Percentiles rank a stretch among this genome's conserved stretches.
Evolutionary conservation across 2,888 invertebrate species (phyloP).

Genomic region (Liopterus haemorrhoidalis): DNA sequence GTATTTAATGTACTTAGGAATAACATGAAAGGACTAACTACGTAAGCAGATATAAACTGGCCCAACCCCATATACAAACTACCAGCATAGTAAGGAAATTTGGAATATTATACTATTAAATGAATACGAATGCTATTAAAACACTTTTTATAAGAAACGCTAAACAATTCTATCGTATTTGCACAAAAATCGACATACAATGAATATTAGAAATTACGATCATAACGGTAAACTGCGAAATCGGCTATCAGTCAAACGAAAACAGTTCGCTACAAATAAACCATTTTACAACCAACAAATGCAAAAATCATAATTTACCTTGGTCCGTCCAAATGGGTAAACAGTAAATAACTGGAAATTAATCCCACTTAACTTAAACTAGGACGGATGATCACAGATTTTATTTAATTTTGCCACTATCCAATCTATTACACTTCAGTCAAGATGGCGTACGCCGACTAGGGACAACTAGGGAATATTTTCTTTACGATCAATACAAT

Average conservation of each 20-base stretch:
- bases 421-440: constrained; percentile 44
- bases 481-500: constrained; percentile 43
- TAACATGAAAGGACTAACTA: constrained; percentile 33
- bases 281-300: constrained; percentile 8
- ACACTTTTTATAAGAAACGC: constrained; percentile 15
- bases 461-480: constrained; percentile 41
- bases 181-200: not conserved
- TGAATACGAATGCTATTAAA: constrained; percentile 13
- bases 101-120: not conserved
- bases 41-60: constrained; percentile 37
- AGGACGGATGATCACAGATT: constrained; percentile 48
- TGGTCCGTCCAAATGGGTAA: constrained; percentile 74
- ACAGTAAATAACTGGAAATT: constrained; percentile 45
- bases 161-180: constrained; percentile 14
- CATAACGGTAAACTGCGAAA: constrained; percentile 39
- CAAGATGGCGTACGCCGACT: constrained; percentile 50
- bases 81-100: constrained; percentile 29
- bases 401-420: constrained; percentile 40
- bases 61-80: constrained; percentile 35
- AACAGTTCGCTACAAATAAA: constrained; percentile 40
- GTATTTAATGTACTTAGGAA: too few relatives aligned
- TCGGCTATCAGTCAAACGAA: constrained; percentile 36
- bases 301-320: constrained; percentile 53
- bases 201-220: too few relatives aligned
- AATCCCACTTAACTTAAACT: constrained; percentile 41